phyloP scores from a whole-genome alignment of 2,797 vertebrate genomes.

The Thripadectes ignobilis region DNA sequence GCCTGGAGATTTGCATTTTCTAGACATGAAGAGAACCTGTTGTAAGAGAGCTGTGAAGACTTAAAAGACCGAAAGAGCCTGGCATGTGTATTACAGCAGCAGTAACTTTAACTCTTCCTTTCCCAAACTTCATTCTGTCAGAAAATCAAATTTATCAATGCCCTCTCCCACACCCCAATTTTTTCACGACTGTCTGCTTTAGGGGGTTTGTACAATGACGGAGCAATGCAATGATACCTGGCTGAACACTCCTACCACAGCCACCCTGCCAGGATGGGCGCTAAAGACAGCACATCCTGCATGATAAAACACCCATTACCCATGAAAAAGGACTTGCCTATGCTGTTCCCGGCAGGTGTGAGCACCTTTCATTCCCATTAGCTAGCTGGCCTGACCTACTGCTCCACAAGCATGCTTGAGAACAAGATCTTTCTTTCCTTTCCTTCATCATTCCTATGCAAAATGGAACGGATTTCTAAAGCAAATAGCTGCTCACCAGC shows the following conservation, averaged over 20 bases:
- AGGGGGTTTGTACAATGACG: not conserved
- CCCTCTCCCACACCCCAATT: fast-evolving
- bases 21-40: constrained; percentile 69
- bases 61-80: constrained; percentile 67
- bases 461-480: not conserved
- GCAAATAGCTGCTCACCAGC: not conserved
- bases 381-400: not conserved
- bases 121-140: constrained; percentile 1
- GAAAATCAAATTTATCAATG: not conserved
- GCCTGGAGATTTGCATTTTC: constrained; percentile 73
- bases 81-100: constrained; percentile 17
- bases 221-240: not conserved
- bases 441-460: not conserved
- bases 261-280: not conserved
- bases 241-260: not conserved
- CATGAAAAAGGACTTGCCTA: not conserved
- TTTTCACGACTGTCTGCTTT: not conserved
- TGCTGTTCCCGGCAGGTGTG: not conserved
- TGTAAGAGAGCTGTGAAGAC: constrained; percentile 72
- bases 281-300: not conserved
- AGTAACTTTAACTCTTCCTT: constrained; percentile 62
- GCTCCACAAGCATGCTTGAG: not conserved
- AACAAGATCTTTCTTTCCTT: not conserved
- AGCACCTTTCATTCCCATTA: not conserved
- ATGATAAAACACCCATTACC: not conserved